phyloP scores from a whole-genome alignment of 2,888 invertebrate genomes.

The Cecidostiba fungosa region DNA sequence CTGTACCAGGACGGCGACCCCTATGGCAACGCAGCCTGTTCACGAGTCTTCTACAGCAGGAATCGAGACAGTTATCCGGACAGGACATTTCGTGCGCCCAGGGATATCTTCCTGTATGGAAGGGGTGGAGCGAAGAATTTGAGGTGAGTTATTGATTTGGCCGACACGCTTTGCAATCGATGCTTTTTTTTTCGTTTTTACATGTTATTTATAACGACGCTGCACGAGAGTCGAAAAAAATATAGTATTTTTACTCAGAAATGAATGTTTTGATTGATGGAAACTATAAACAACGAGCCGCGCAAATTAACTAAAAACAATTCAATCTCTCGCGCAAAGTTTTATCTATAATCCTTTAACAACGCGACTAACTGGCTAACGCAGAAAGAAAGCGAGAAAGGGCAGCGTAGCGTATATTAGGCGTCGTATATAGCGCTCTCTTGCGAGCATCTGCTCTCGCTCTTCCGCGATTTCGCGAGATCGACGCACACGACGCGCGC shows the following conservation, averaged over 20 bases:
- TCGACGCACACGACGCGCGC: not conserved
- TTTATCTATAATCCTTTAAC: too few relatives aligned
- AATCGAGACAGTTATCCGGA: constrained; percentile 84
- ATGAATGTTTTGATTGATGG: too few relatives aligned
- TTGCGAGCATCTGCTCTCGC: constrained; percentile 16
- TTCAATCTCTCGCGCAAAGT: not conserved
- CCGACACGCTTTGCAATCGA: too few relatives aligned
- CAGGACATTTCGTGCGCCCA: constrained; percentile 89
- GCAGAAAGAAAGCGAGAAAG: not conserved
- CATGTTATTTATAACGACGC: too few relatives aligned
- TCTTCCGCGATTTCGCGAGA: not conserved
- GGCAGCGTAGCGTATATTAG: not conserved
- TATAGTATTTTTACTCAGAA: too few relatives aligned
- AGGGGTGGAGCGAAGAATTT: constrained; percentile 91
- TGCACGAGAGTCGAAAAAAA: too few relatives aligned
- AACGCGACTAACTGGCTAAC: too few relatives aligned
- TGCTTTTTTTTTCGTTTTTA: too few relatives aligned
- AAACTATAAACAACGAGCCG: not conserved
- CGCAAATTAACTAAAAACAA: not conserved
- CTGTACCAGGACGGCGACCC: constrained; percentile 92
- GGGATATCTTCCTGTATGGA: constrained; percentile 92
- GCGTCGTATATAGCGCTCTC: not conserved
- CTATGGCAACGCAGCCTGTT: constrained; percentile 88
- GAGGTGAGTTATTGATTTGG: too few relatives aligned
- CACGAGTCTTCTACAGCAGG: constrained; percentile 88